phyloP scores from a whole-genome alignment of 2,888 invertebrate species.

The Clistopyga incitator region DNA sequence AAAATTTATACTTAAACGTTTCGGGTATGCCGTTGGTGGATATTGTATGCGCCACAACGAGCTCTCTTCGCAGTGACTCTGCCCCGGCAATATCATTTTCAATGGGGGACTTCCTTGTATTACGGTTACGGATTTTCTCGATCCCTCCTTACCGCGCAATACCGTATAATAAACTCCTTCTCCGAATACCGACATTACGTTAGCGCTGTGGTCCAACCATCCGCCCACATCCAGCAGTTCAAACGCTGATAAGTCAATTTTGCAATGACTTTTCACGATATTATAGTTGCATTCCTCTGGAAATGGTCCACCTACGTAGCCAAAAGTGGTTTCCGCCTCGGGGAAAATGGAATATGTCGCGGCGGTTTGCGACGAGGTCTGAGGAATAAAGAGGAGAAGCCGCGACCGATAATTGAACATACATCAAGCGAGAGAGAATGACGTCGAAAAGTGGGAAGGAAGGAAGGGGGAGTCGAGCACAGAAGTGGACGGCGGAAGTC shows the following conservation, averaged over 20 bases:
- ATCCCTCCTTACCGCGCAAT: slow-evolving; percentile 35
- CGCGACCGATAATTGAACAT: slow-evolving; percentile 77
- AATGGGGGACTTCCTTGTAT: slow-evolving; percentile 71
- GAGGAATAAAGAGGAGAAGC: slow-evolving; percentile 36
- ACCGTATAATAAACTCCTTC: slow-evolving; percentile 29
- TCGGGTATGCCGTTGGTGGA: slow-evolving; percentile 23
- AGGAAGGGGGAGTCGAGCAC: no score
- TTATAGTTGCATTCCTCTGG: not conserved
- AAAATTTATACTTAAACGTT: slow-evolving; percentile 78
- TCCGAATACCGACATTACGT: not conserved
- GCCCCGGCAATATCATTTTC: slow-evolving; percentile 73
- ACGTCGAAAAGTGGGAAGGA: slow-evolving; percentile 59
- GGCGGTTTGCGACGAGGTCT: slow-evolving; percentile 1
- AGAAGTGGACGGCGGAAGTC: slow-evolving; percentile 30
- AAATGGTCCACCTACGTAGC: not conserved
- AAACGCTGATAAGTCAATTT: slow-evolving; percentile 15
- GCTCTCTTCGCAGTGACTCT: slow-evolving; percentile 53
- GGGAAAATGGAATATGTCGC: slow-evolving; percentile 1
- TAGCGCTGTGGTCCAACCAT: not conserved
- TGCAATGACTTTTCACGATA: not conserved
- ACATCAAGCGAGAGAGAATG: slow-evolving; percentile 73
- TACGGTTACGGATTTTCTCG: slow-evolving; percentile 65
- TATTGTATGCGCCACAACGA: slow-evolving; percentile 45
- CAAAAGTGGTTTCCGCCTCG: not conserved
- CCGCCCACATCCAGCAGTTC: not conserved